Evolutionary conservation across 1,140 invertebrate species (phyloP), one percentile per base, ranked within the genome.

Genomic region (Procambarus virginalis): DNA sequence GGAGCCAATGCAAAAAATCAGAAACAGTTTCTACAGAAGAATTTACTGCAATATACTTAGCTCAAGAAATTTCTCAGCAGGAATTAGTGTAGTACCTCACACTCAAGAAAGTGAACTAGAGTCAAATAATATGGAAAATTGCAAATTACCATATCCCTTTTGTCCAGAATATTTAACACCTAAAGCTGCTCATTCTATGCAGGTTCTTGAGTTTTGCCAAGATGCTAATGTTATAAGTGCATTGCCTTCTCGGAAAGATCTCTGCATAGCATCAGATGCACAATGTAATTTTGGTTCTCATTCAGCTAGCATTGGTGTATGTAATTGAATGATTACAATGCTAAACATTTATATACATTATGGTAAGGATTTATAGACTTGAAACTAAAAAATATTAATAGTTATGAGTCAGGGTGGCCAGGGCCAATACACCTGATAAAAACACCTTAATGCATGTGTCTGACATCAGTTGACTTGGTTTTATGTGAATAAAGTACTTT

Each of bases 161-260:
- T 17, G 73, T 17, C 49, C 55, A 68, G 77, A 78, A 68, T 46
- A 64, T 34, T 70, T 87, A n/a, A 34, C 60, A 10, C 48, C 86
- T 2, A 77, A 87, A 70, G 17, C 77, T 45, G 77, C 45, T 12
- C 79, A 81, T 87, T 60, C 86, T 4, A 78, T 87, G 34, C 86
- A 87, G 34, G 77, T 79, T 81, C 78, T 87, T 20, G 86, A 87
- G 17, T 70, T 45, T 87, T 46, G 58, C 20, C 58, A 83, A 6
- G 45, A 87, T 73, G 22, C 51, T 4, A 34, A 2, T 77, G 9
- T 22, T 60, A 20, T 51, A n/a, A 79, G 55, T 51, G 49, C 20
- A 73, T 48, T 80, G 4, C 60, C 86, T 6, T 55, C 78, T 51
- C 86, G 81, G n/a, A 17, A 81, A 4, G 75, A 78, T 51, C 60